Base-by-base conservation (phyloP, 1,140 invertebrate species). In the Helicorthomorpha holstii region DNA sequence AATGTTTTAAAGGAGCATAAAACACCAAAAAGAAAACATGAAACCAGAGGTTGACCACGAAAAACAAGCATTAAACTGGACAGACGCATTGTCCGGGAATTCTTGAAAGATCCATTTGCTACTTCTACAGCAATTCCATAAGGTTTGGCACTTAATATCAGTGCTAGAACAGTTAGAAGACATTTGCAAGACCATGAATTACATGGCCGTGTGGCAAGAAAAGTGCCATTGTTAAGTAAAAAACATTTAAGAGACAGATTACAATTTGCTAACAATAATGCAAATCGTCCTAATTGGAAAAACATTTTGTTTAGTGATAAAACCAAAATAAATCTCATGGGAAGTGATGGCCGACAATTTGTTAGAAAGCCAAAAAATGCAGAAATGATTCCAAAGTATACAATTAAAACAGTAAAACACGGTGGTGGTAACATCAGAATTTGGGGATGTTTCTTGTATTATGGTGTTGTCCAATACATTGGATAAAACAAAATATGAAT, bases 161-260 rank as follows among this genome's bases (percentile, higher is more conserved):
- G 44, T 46, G 44, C 7, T 7, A 46, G 44, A 46, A 46, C 25
- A 7, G 44, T 46, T 46, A 46, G 44, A 46, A 46, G 44, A 46
- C 44, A 22, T 46, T 25, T 46, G 19, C 44, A 46, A 46, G 44
- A 46, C 44, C 25, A 25, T 46, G 7, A 25, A 7, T 46, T 46
- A 19, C 44, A 46, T 46, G 44, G 21, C 44, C 4, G 44, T 7
- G 12, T 46, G 4, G 44, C 44, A 4, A 46, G 19, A 46, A 46
- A 46, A 46, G 44, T 22, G 44, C 44, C 44, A 46, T 46, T 46
- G 4, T 19, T 46, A 25, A 46, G 44, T 46, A 46, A 46, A 46
- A 46, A 46, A 19, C 4, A 46, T 46, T 12, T 46, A 7, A 19
- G 4, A 7, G 7, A 4, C 4, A 46, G 7, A 19, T 7, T 7